phyloP scores from a whole-genome alignment of 2,113 vertebrate genomes.

The Otocyon megalotis region DNA sequence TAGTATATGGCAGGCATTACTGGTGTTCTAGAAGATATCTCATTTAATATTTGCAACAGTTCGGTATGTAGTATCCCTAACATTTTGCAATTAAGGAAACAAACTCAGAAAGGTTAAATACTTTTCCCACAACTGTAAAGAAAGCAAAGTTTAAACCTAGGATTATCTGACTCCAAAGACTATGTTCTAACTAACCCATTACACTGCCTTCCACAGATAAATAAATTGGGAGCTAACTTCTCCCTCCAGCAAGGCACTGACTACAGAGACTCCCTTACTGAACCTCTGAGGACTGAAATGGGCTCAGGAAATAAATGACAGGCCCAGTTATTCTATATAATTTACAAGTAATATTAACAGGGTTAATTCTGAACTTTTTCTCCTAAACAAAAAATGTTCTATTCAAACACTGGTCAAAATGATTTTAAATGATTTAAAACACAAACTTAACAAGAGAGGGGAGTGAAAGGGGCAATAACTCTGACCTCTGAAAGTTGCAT shows the following conservation, averaged over 20 bases:
- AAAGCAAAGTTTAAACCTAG: constrained; percentile 17
- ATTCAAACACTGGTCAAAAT: constrained; percentile 55
- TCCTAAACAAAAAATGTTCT: constrained; percentile 31
- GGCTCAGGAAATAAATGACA: constrained; percentile 6
- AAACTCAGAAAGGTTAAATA: constrained; percentile 50
- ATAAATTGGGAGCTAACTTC: neutral
- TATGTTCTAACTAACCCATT: neutral
- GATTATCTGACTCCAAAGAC: neutral
- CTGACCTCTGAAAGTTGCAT: constrained; percentile 56
- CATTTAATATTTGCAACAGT: constrained; percentile 23
- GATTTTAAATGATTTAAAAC: constrained; percentile 44
- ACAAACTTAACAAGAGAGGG: constrained; percentile 40
- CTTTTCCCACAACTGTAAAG: neutral
- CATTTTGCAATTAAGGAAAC: constrained; percentile 53
- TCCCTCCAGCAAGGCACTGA: neutral
- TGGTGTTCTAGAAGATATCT: neutral
- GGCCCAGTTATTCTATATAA: constrained; percentile 5
- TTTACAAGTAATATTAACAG: constrained; percentile 4
- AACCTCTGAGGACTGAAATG: neutral
- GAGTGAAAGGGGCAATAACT: constrained; percentile 16
- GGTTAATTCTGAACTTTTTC: constrained; percentile 19
- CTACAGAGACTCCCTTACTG: neutral
- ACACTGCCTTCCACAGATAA: neutral
- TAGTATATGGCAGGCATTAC: neutral
- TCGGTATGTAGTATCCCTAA: neutral